Base-by-base conservation (phyloP, 1,140 invertebrate species). In the Ephestia elutella region DNA sequence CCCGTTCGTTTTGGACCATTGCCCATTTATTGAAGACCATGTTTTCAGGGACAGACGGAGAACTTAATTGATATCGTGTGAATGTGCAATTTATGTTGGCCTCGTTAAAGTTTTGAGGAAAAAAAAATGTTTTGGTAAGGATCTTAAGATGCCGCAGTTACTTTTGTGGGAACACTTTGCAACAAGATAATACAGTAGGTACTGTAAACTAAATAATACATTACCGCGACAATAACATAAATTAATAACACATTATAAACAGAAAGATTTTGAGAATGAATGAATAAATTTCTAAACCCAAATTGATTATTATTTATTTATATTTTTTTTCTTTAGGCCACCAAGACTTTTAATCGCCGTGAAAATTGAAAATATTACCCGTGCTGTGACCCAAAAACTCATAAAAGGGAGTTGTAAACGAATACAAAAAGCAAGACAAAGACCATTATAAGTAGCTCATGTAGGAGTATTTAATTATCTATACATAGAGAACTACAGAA, bases 1-100 rank as follows among this genome's bases (percentile, higher is more conserved):
- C 63, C 53, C n/a, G n/a, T n/a, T n/a, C n/a, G n/a, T n/a, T n/a
- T n/a, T n/a, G 51, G 62, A 62, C 59, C 51, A 57, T 60, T 59
- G 60, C 53, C 56, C 57, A 59, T 25, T 25, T 7, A 7, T 2
- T 7, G 2, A 10, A 25, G 21, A 25, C 21, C 2, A 44, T 44
- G 38, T 44, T 44, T 44, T 44, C 38, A 10, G 38, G 5, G 38
- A 44, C 38, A 44, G 13, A 44, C n/a, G 10, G 13, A 44, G 10
- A 44, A 44, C 15, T 44, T 44, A 44, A 44, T 44, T 44, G 38
- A 44, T 44, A 44, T 44, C 38, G 38, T 44, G 38, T 44, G 38
- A 38, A 55, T 55, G 19, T 55, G 32, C 54, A 44, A 55, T 55
- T 55, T 35, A 10, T 20, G 21, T 21, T 7, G 17, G 15, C 28